Base-by-base conservation (phyloP, 1,140 invertebrate genomes). In the Octopus bimaculoides region DNA sequence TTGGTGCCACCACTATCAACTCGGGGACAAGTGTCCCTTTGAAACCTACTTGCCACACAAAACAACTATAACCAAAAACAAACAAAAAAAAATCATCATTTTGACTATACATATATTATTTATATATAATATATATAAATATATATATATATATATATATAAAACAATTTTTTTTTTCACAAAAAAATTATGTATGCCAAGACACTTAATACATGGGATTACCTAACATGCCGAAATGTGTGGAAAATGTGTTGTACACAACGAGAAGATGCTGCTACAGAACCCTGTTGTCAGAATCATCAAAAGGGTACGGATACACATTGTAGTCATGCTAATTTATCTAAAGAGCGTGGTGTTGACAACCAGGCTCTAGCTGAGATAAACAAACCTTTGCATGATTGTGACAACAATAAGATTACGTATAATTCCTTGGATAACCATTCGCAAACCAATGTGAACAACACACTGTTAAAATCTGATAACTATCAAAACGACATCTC, bases 201-300 rank as follows among this genome's bases (percentile, higher is more conserved):
- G 14, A 69, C 66, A 69, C 26, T 69, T 20, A 69, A 14, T n/a
- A 69, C 66, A 10, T 69, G 66, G 66, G 66, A 69, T 69, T 69
- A 69, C 14, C 5, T 69, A 20, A 69, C 66, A 14, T 69, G 66
- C 14, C 66, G 66, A 69, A 69, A 69, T 69, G 66, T 69, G 26
- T 69, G 66, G 66, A 69, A 69, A 5, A 69, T 69, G 66, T 69
- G 66, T 69, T 69, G 66, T 20, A 69, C 66, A 6, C 66, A 69
- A 6, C 66, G 66, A 6, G 66, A 69, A 17, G 66, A 69, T 14
- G 66, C 66, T 6, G 66, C 66, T 20, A 69, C 66, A n/a, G 66
- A 69, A 20, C 66, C 66, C 17, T 69, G 66, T 14, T 69, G 66
- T 20, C 66, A 69, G 26, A 69, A 69, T 17, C 66, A 69, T 20